These are phyloP conservation scores for Onchidella celtica DNA, from an alignment of 2,888 invertebrate genomes.

Conservation along the genomic window DNA sequence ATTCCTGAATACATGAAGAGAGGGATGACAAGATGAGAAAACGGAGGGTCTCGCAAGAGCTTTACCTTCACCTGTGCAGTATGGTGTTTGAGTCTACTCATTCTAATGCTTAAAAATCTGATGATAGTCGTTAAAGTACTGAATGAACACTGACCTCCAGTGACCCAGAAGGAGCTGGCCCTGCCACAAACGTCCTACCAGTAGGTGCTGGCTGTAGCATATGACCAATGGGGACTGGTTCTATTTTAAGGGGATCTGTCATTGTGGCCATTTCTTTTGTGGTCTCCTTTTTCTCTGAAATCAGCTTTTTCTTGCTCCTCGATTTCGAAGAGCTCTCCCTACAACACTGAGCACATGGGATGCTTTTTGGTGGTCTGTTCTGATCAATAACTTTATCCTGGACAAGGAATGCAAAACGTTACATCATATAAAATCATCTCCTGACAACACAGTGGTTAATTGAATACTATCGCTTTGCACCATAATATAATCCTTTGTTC, in stretches of 20 bases:
- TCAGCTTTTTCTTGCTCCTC: slow-evolving; percentile 2
- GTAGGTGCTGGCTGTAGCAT: background rate
- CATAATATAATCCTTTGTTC: no score
- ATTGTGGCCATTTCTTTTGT: slow-evolving; percentile 29
- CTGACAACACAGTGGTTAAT: no score
- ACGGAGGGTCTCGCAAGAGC: no score
- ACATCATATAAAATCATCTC: no score
- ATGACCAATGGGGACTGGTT: background rate
- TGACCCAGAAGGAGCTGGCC: background rate
- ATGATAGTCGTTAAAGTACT: no score
- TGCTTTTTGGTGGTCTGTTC: slow-evolving; percentile 15
- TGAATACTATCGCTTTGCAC: no score
- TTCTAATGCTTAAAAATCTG: no score
- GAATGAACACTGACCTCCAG: slow-evolving; percentile 24
- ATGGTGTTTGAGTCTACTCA: no score
- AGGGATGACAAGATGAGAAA: no score
- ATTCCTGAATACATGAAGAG: no score
- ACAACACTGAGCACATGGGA: slow-evolving; percentile 32
- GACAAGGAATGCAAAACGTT: no score
- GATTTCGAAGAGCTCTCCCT: slow-evolving; percentile 19
- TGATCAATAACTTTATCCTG: slow-evolving; percentile 25
- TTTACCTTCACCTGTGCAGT: no score
- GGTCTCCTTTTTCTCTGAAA: slow-evolving; percentile 9
- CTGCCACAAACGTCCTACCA: slow-evolving; percentile 40
- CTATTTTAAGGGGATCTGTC: slow-evolving; percentile 22